Evolutionary conservation across 2,113 vertebrate species (phyloP).

Genomic region (Apteryx owenii): DNA sequence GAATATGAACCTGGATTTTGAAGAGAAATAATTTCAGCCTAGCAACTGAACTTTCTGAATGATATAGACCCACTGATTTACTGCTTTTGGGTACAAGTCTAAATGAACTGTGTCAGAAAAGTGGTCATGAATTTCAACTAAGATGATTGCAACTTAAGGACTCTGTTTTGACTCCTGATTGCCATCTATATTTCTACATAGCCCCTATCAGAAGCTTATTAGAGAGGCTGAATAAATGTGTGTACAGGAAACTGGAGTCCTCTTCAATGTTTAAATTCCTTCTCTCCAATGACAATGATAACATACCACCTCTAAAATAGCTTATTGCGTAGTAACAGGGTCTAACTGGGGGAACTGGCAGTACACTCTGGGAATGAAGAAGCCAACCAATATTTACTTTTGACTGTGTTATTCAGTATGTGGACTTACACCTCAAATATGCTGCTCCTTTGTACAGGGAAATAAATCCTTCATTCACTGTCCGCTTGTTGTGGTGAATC

Average conservation of each 20-base stretch:
- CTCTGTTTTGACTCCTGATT: not conserved
- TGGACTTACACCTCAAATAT: not conserved
- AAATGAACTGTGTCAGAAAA: not conserved
- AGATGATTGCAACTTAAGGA: not conserved
- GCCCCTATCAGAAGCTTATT: not conserved
- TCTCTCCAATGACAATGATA: not conserved
- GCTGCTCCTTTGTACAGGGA: not conserved
- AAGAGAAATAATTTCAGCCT: not conserved
- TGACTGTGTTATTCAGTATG: not conserved
- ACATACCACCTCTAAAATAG: not conserved
- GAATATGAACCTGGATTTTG: not conserved
- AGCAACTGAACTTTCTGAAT: not conserved
- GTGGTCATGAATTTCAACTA: not conserved
- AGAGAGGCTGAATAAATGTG: not conserved
- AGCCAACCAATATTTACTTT: not conserved
- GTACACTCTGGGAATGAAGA: not conserved
- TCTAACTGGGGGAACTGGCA: not conserved
- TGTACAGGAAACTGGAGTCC: conserved; percentile 13
- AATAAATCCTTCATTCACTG: not conserved
- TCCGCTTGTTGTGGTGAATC: not conserved
- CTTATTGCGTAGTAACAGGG: not conserved
- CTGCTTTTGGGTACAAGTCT: not conserved
- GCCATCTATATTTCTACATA: not conserved
- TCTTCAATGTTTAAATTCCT: not conserved
- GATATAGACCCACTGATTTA: not conserved